Evolutionary conservation across 2,113 vertebrate species (phyloP).

Genomic region (Lates calcarifer): DNA sequence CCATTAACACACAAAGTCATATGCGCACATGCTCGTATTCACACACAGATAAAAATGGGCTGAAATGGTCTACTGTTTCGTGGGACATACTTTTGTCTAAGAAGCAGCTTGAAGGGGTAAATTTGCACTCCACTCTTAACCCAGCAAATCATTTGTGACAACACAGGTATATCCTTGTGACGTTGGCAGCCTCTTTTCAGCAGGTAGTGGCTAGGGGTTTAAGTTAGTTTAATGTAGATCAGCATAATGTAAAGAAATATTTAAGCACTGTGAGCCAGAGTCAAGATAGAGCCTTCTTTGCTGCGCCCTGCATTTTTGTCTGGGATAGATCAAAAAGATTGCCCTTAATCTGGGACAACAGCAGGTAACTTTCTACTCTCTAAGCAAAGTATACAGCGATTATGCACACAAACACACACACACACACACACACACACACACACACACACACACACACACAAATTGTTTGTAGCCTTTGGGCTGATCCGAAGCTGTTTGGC

Average conservation of each 20-base stretch:
- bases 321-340: constrained; percentile 19
- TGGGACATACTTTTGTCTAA: not conserved
- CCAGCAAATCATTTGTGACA: not conserved
- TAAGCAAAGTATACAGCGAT: constrained; percentile 37
- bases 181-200: not conserved
- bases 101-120: not conserved
- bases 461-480: constrained; percentile 50
- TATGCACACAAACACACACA: not conserved
- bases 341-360: constrained; percentile 37
- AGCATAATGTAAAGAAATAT: constrained; percentile 7
- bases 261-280: not conserved
- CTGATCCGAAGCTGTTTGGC: constrained; percentile 60
- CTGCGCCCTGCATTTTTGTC: not conserved
- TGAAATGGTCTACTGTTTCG: constrained; percentile 10
- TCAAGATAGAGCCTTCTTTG: not conserved
- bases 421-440: constrained; percentile 5
- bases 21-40: constrained; percentile 16
- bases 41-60: constrained; percentile 26
- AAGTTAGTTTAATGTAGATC: not conserved
- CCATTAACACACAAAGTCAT: constrained; percentile 57
- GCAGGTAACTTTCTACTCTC: constrained; percentile 34
- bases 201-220: not conserved
- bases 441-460: constrained; percentile 7
- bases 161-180: not conserved
- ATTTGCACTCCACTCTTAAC: not conserved